phyloP scores from a whole-genome alignment of 2,888 invertebrate genomes.

The Acrocera orbiculus region DNA sequence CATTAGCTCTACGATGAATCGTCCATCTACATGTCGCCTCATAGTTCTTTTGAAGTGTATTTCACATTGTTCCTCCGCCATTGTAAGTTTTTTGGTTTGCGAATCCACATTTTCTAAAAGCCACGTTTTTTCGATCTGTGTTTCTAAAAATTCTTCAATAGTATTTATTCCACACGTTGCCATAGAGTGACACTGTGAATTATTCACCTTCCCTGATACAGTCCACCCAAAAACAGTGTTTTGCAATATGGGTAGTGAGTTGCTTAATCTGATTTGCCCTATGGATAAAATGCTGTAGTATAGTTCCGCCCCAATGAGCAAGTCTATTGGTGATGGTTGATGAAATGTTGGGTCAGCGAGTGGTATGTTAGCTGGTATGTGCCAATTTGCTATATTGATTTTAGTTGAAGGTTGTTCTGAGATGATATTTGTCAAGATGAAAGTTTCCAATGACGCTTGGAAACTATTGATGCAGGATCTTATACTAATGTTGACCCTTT shows the following conservation, averaged over 20 bases:
- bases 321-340: not conserved
- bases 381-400: not conserved
- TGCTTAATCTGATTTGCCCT: not conserved
- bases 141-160: not conserved
- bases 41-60: no score
- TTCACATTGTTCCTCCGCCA: no score
- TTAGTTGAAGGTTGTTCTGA: not conserved
- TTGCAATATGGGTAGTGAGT: not conserved
- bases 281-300: not conserved
- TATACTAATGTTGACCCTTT: not conserved
- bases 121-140: not conserved
- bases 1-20: no score
- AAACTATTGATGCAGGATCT: not conserved
- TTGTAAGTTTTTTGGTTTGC: no score
- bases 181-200: not conserved
- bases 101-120: not conserved
- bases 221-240: constrained; percentile 1
- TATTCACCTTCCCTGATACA: not conserved
- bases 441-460: not conserved
- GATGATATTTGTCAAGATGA: not conserved
- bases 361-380: not conserved
- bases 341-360: not conserved
- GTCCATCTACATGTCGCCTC: no score
- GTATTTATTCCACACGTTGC: not conserved
- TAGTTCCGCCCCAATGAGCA: constrained; percentile 1